Percentiles rank a stretch among this genome's conserved stretches.
Conservation (phyloP, 2,113 vertebrate genomes). For the Syrrhaptes paradoxus region DNA sequence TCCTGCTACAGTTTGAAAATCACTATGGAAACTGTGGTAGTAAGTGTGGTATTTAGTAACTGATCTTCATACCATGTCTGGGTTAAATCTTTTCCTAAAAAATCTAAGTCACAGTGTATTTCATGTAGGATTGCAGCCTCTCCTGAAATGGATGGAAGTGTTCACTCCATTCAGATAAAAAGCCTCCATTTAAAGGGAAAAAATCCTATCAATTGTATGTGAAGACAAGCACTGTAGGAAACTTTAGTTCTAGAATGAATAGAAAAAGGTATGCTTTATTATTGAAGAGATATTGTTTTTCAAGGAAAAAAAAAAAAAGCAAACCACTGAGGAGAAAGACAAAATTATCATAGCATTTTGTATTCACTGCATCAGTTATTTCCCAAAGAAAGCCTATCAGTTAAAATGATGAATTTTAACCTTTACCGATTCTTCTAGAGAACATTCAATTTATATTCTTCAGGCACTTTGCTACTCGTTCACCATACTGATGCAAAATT, state of each 20-base stretch:
- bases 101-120: background rate
- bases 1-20: conserved; percentile 26
- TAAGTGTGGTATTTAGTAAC: conserved; percentile 21
- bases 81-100: background rate
- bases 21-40: conserved; percentile 38
- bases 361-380: conserved; percentile 76
- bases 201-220: background rate
- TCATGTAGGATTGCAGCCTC: background rate
- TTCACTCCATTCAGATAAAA: background rate
- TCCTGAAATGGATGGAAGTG: background rate
- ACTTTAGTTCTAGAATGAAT: conserved; percentile 32
- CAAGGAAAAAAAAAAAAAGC: background rate
- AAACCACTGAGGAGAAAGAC: background rate
- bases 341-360: conserved; percentile 74
- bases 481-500: conserved; percentile 80
- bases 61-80: background rate
- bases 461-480: conserved; percentile 73
- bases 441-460: conserved; percentile 84
- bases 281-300: conserved; percentile 26
- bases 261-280: conserved; percentile 11
- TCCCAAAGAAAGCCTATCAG: conserved; percentile 79
- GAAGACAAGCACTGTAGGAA: background rate
- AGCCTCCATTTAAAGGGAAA: background rate
- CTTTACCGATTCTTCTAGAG: conserved; percentile 80
- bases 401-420: conserved; percentile 88